phyloP scores from a whole-genome alignment of 2,888 invertebrate species.

The Pachymerium ferrugineum region DNA sequence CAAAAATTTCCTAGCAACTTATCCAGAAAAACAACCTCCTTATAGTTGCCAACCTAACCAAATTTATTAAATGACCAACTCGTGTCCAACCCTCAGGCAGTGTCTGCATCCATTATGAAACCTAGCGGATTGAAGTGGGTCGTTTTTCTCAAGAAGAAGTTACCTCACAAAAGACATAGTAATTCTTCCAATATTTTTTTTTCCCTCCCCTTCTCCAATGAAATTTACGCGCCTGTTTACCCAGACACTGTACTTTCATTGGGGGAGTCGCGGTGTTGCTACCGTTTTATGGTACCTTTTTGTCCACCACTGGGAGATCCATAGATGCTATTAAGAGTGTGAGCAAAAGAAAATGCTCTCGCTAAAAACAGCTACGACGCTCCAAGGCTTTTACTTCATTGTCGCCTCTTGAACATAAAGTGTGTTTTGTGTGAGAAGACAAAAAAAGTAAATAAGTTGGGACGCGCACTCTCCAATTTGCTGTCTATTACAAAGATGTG shows the following conservation, averaged over 20 bases:
- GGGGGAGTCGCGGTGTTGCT: background rate
- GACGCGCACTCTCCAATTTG: conserved; percentile 9
- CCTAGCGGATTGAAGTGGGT: too few species aligned
- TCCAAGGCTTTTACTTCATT: conserved; percentile 7
- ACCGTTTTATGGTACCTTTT: conserved; percentile 2
- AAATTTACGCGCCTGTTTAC: background rate
- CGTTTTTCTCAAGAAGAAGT: too few species aligned
- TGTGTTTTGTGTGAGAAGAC: background rate
- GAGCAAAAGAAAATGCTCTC: conserved; percentile 12
- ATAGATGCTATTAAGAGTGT: background rate
- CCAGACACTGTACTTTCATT: background rate
- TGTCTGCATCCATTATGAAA: too few species aligned
- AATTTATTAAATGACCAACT: too few species aligned
- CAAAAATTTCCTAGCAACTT: too few species aligned
- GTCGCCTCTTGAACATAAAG: conserved; percentile 13
- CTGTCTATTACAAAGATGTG: background rate
- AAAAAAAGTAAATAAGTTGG: background rate
- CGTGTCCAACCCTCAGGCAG: too few species aligned
- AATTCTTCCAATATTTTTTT: background rate
- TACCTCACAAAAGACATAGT: too few species aligned
- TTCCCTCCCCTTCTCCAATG: background rate
- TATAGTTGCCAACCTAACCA: too few species aligned
- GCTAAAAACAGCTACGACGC: background rate
- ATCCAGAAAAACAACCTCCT: too few species aligned
- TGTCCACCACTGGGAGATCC: conserved; percentile 13